These are phyloP conservation scores for Brachyistius frenatus DNA, from an alignment of 2,113 vertebrate species.

Conservation along the genomic window DNA sequence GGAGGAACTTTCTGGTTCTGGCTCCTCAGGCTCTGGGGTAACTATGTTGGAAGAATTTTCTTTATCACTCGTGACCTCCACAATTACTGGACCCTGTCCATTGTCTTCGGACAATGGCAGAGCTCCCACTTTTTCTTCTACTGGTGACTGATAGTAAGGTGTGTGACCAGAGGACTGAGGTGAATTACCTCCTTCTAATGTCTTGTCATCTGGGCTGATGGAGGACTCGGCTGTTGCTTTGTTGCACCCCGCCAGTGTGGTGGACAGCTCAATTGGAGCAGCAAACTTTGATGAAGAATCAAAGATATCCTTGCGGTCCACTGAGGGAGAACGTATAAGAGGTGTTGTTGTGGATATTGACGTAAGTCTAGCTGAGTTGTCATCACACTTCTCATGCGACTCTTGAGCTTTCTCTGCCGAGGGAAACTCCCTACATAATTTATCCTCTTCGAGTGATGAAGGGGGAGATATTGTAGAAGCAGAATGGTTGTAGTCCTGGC, in stretches of 20 bases:
- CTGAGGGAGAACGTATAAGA: conserved; percentile 89
- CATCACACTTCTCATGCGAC: conserved; percentile 61
- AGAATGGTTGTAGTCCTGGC: conserved; percentile 91
- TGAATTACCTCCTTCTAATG: conserved; percentile 90
- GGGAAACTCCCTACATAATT: conserved; percentile 81
- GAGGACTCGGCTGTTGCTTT: conserved; percentile 82
- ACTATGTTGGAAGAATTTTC: conserved; percentile 87
- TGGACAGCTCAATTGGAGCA: conserved; percentile 85
- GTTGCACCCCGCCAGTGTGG: conserved; percentile 73
- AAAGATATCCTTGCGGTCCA: conserved; percentile 90
- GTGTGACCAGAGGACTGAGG: conserved; percentile 97
- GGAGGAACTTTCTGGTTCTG: conserved; percentile 86
- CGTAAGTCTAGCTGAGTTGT: conserved; percentile 76
- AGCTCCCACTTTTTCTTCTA: conserved; percentile 89
- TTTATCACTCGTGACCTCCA: conserved; percentile 91
- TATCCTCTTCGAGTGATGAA: conserved; percentile 93
- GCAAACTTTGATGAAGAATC: conserved; percentile 88
- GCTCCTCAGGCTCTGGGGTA: conserved; percentile 90
- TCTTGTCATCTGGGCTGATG: conserved; percentile 93
- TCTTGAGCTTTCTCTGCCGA: conserved; percentile 60
- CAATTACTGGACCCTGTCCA: conserved; percentile 84
- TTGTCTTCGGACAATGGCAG: conserved; percentile 82
- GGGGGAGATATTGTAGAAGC: conserved; percentile 94
- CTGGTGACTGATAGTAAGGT: conserved; percentile 97
- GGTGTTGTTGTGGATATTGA: conserved; percentile 84